Base-by-base conservation (phyloP, 1,140 invertebrate species). In the Bradysia coprophila region DNA sequence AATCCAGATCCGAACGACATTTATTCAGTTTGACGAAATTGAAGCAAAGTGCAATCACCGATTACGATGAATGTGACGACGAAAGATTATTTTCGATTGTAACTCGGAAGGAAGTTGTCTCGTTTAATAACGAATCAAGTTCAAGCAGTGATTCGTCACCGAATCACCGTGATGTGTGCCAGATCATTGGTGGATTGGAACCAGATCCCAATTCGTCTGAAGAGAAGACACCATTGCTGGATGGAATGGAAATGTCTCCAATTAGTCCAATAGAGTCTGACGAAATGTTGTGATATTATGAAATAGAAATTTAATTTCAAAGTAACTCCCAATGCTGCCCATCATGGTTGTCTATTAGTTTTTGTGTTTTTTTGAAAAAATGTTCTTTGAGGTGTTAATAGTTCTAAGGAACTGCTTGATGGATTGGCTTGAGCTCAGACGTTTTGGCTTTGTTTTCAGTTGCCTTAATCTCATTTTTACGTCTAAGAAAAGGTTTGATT, bases 171-270 rank as follows among this genome's bases (percentile, higher is more conserved):
- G 20, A 23, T 38, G 21, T 41, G 9, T 32, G 37, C 28, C 11
- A 43, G 21, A 22, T 21, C 11, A 38, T 57, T 53, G 56, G 55
- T 53, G 34, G 53, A 39, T 54, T 57, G 50, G 54, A 59, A 23
- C 2, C n/a, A 41, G 49, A 55, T 16, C 47, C 50, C 2, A 49
- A 22, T n/a, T 18, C 11, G 13, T 52, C 47, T 41, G 58, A 61
- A 42, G 58, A 61, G 49, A 61, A 61, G 43, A 60, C 55, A 6
- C 58, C 58, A 23, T 47, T 61, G 0, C 46, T 61, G 33, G 57
- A 61, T 36, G 57, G 55, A 38, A 56, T 61, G 15, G 58, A 61
- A 43, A 57, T 61, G 55, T 60, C 58, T 8, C 56, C 56, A 2
- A 61, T 57, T 21, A 60, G 57, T 52, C 58, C 58, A 47, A 60